A percentile compares a stretch with the other conserved stretches of the same genome.
phyloP scores from a whole-genome alignment of 1,140 invertebrate genomes.

The Apis florea region DNA sequence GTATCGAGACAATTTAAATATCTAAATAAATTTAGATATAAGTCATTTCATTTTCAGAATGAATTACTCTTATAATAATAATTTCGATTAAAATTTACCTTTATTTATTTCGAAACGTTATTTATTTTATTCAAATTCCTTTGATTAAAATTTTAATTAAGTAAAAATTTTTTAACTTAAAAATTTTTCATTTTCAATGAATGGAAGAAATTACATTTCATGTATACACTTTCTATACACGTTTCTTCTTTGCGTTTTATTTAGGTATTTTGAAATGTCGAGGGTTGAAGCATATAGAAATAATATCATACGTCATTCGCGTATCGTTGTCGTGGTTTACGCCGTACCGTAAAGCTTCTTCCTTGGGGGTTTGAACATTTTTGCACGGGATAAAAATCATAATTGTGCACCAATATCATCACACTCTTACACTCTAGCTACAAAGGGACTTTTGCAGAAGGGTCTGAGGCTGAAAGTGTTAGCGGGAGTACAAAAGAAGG shows the following conservation, averaged over 20 bases:
- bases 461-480: conserved; percentile 63
- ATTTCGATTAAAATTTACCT: too few relatives aligned
- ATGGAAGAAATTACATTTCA: not conserved
- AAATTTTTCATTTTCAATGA: not conserved
- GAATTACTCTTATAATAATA: too few relatives aligned
- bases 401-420: conserved; percentile 57
- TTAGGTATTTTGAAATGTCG: not conserved
- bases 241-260: not conserved
- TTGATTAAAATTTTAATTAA: not conserved
- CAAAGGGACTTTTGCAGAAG: conserved; percentile 56
- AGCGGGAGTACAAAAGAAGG: conserved; percentile 63
- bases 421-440: conserved; percentile 61
- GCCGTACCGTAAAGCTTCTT: conserved; percentile 2
- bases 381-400: conserved; percentile 47
- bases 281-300: conserved; percentile 9
- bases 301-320: conserved; percentile 17
- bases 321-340: not conserved
- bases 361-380: conserved; percentile 35
- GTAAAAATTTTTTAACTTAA: not conserved
- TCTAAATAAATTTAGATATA: too few relatives aligned
- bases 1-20: not conserved
- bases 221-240: not conserved
- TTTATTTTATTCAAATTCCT: too few relatives aligned
- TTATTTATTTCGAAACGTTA: too few relatives aligned
- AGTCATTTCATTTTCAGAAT: too few relatives aligned